Conservation (phyloP, 2,888 invertebrate species). For the Coleophora flavipennella region DNA sequence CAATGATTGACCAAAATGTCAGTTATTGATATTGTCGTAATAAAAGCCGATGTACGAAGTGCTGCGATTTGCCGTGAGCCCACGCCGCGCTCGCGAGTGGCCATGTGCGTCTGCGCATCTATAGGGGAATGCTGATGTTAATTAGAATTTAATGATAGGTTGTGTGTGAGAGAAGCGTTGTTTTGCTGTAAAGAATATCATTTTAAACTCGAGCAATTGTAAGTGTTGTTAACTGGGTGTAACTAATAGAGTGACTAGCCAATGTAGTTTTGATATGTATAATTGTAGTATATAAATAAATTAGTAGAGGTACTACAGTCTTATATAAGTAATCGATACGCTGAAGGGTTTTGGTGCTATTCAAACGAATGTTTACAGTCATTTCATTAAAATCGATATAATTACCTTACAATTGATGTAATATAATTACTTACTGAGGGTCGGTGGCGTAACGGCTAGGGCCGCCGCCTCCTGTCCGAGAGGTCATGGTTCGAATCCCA, state of each 20-base stretch:
- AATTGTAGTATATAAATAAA: too few relatives aligned
- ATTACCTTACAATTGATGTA: too few relatives aligned
- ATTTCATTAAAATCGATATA: too few relatives aligned
- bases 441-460: too few relatives aligned
- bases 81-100: neutral
- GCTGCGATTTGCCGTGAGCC: slow-evolving; percentile 31
- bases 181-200: slow-evolving; percentile 14
- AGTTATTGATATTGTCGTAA: slow-evolving; percentile 65
- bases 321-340: too few relatives aligned
- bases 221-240: slow-evolving; percentile 6
- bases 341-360: too few relatives aligned
- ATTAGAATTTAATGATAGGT: slow-evolving; percentile 59
- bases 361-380: too few relatives aligned
- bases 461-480: too few relatives aligned
- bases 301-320: too few relatives aligned
- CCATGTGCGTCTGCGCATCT: slow-evolving; percentile 34
- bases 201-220: slow-evolving; percentile 15
- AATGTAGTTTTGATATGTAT: too few relatives aligned
- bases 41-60: slow-evolving; percentile 40
- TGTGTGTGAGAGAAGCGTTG: slow-evolving; percentile 27
- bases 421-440: too few relatives aligned
- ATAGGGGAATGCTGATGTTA: slow-evolving; percentile 42
- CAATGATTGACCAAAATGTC: slow-evolving; percentile 62
- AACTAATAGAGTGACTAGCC: slow-evolving; percentile 2
- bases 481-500: too few relatives aligned